Conservation (phyloP, 2,888 invertebrate species). For the Lepidocyrtoides sp. region DNA sequence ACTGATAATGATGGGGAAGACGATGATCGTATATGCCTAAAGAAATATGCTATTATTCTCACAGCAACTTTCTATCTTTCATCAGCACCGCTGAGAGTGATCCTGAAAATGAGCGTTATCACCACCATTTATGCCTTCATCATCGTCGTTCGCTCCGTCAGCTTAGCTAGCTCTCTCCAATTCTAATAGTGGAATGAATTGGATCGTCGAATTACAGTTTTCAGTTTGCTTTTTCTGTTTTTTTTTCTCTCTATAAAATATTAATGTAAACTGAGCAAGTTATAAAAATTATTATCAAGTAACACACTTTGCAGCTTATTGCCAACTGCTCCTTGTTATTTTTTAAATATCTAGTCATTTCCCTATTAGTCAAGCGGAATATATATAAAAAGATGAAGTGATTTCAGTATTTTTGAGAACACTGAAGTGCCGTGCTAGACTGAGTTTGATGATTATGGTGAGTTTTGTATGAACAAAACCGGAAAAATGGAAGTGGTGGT, state of each 20-base stretch:
- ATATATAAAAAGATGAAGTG: no score
- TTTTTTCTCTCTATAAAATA: not conserved
- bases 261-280: not conserved
- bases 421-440: not conserved
- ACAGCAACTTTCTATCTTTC: constrained; percentile 50
- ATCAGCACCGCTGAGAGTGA: constrained; percentile 20
- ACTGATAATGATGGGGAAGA: not conserved
- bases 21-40: constrained; percentile 28
- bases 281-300: constrained; percentile 10
- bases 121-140: not conserved
- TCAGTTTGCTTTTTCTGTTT: no score
- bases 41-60: constrained; percentile 43
- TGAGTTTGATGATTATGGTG: not conserved
- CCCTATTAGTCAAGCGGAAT: not conserved
- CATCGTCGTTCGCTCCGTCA: not conserved
- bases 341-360: not conserved
- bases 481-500: constrained; percentile 17
- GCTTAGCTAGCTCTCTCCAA: not conserved
- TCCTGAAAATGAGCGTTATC: constrained; percentile 28
- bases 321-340: constrained; percentile 15
- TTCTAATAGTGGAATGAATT: not conserved
- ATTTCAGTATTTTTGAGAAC: not conserved
- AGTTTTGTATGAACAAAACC: constrained; percentile 13
- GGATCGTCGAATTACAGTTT: not conserved
- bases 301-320: not conserved